Conservation (phyloP, 2,113 vertebrate genomes). For the Megaleporinus macrocephalus region DNA sequence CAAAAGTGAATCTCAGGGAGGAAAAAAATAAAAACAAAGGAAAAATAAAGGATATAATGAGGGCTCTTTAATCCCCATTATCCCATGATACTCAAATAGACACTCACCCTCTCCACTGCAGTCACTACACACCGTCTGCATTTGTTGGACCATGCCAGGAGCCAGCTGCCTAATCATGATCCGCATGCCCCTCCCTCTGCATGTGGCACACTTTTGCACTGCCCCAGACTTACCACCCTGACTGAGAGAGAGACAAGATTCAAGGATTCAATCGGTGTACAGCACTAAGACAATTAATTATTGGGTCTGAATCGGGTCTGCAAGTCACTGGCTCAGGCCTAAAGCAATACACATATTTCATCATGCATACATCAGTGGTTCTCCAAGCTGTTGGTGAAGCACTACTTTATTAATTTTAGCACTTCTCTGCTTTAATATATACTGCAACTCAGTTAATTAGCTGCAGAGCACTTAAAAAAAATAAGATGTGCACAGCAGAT, state of each 20-base stretch:
- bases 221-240: conserved; percentile 97
- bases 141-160: conserved; percentile 98
- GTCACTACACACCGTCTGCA: conserved; percentile 98
- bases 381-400: too few species aligned
- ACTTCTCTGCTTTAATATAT: too few species aligned
- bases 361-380: not conserved
- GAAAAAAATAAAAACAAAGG: too few species aligned
- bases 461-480: too few species aligned
- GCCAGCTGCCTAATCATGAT: conserved; percentile 99
- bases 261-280: not conserved
- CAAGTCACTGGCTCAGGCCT: not conserved
- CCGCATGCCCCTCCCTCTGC: conserved; percentile 92
- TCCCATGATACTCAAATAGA: not conserved
- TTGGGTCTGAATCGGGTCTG: too few species aligned
- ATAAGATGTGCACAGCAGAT: too few species aligned
- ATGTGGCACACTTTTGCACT: conserved; percentile 94
- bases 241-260: conserved; percentile 69
- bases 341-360: not conserved
- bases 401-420: too few species aligned
- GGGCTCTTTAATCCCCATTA: too few species aligned
- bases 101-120: conserved; percentile 94
- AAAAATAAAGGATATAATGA: too few species aligned
- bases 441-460: not conserved
- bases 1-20: too few species aligned
- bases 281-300: conserved; percentile 5